Percentiles rank a stretch among this genome's conserved stretches.
phyloP scores from a whole-genome alignment of 2,888 invertebrate genomes.

The Ochropleura plecta region DNA sequence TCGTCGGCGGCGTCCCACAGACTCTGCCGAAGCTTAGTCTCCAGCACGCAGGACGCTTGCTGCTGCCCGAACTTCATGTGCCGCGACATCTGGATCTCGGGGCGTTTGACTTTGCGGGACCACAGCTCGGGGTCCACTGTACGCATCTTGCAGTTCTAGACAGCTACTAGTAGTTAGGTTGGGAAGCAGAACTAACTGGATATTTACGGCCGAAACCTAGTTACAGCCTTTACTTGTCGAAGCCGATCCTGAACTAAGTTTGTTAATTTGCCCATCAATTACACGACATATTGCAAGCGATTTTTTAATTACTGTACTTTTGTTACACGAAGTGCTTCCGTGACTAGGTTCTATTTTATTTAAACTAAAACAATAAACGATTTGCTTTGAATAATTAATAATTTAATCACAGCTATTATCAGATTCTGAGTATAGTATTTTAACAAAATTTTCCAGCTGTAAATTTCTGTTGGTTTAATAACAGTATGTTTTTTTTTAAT shows the following conservation, averaged over 20 bases:
- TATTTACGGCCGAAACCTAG: neutral
- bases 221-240: neutral
- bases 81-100: constrained; percentile 4
- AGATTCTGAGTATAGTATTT: neutral
- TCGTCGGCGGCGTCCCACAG: constrained; percentile 50
- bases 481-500: neutral
- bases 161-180: neutral
- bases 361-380: neutral
- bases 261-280: neutral
- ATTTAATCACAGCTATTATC: constrained; percentile 4
- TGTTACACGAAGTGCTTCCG: constrained; percentile 9
- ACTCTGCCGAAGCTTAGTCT: constrained; percentile 51
- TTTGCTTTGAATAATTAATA: constrained; percentile 30
- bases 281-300: neutral
- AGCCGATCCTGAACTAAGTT: neutral
- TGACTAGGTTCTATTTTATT: constrained; percentile 19
- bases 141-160: constrained; percentile 45
- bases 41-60: constrained; percentile 25
- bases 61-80: constrained; percentile 51
- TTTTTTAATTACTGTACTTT: neutral
- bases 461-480: neutral
- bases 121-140: constrained; percentile 62
- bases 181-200: neutral
- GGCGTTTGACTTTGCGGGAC: constrained; percentile 36
- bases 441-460: neutral